These are phyloP conservation scores for Synaphobranchus kaupii DNA, from an alignment of 2,797 vertebrate genomes.

Conservation along the genomic window DNA sequence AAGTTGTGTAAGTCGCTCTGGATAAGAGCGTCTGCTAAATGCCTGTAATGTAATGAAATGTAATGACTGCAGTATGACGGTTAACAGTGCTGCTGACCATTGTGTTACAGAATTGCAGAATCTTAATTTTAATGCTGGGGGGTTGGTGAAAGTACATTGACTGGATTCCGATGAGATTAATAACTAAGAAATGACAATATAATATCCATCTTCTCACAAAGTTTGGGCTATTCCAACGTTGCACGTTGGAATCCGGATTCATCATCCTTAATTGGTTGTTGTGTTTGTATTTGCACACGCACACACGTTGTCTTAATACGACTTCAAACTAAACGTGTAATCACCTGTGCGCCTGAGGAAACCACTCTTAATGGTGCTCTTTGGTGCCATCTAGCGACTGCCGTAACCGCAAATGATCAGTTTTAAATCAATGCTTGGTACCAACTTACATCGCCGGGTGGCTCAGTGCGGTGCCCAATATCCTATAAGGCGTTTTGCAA, in stretches of 20 bases:
- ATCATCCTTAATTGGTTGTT: background rate
- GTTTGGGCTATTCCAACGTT: background rate
- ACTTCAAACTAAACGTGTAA: background rate
- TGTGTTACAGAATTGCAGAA: background rate
- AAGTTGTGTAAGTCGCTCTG: too few species aligned
- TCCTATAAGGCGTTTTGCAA: constrained; percentile 18
- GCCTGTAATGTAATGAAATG: too few species aligned
- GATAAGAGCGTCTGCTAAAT: too few species aligned
- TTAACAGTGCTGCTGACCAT: background rate
- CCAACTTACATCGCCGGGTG: background rate
- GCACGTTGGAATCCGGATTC: background rate
- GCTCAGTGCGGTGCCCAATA: background rate
- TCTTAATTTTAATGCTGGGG: background rate
- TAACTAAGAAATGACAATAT: background rate
- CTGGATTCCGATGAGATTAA: background rate
- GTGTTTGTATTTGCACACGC: background rate
- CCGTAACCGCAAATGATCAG: constrained; percentile 38
- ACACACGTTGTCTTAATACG: background rate
- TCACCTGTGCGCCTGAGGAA: background rate
- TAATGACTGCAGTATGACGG: background rate
- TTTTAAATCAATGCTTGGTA: constrained; percentile 10
- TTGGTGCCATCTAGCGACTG: constrained; percentile 72
- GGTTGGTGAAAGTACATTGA: background rate
- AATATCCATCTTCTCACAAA: background rate
- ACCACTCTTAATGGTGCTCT: constrained; percentile 46